These are phyloP conservation scores for Aphidius ervi DNA, from an alignment of 1,140 invertebrate genomes.

Conservation along the genomic window DNA sequence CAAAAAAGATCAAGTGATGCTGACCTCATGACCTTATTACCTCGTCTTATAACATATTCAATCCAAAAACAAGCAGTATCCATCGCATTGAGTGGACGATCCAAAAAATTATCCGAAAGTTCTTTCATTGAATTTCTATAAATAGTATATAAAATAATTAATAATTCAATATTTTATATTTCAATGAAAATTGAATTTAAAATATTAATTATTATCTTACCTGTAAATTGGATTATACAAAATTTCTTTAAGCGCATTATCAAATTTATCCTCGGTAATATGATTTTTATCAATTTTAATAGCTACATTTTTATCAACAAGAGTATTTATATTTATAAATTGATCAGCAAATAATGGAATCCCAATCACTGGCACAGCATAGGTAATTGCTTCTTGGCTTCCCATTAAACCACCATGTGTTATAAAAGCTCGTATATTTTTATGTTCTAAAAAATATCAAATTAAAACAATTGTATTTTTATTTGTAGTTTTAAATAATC, in stretches of 20 bases:
- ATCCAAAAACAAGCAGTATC: conserved; percentile 59
- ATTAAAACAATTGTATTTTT: conserved; percentile 17
- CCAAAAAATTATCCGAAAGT: conserved; percentile 33
- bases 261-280: conserved; percentile 38
- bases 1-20: conserved; percentile 43
- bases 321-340: conserved; percentile 54
- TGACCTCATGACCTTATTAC: conserved; percentile 48
- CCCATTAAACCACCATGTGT: conserved; percentile 73
- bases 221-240: conserved; percentile 37
- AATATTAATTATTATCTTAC: conserved; percentile 26
- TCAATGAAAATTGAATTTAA: neutral
- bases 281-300: conserved; percentile 31
- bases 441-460: conserved; percentile 34
- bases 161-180: neutral
- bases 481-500: neutral
- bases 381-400: conserved; percentile 68
- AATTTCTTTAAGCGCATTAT: conserved; percentile 33
- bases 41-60: conserved; percentile 57
- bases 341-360: conserved; percentile 71
- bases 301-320: conserved; percentile 37
- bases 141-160: conserved; percentile 15
- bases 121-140: conserved; percentile 28
- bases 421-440: conserved; percentile 59
- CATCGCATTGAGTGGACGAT: conserved; percentile 50
- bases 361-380: conserved; percentile 67